A percentile compares a stretch with the other conserved stretches of the same genome.
Conservation (phyloP, 2,113 vertebrate species). For the Amazona vittata region DNA sequence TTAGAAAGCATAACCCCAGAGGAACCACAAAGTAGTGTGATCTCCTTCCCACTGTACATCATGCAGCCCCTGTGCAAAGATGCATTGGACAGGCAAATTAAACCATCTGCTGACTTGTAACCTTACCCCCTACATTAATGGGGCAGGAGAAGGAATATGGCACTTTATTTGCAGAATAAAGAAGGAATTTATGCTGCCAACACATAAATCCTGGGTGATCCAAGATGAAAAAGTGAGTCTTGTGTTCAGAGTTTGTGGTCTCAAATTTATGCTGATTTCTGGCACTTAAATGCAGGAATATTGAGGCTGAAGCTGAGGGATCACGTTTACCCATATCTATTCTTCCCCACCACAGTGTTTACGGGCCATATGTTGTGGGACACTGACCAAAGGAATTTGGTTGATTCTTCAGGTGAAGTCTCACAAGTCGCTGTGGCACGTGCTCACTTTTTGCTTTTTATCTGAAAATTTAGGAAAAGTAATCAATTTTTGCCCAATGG, state of each 20-base stretch:
- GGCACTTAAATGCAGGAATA: no score
- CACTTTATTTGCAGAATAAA: background rate
- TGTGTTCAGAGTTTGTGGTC: background rate
- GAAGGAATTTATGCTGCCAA: rapidly evolving
- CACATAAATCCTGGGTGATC: background rate
- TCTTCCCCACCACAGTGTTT: background rate
- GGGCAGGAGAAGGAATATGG: background rate
- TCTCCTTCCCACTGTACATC: background rate
- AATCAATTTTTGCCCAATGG: background rate
- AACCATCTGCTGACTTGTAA: background rate
- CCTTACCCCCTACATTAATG: rapidly evolving
- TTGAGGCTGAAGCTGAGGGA: background rate
- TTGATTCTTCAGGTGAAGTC: background rate
- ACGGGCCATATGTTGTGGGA: background rate
- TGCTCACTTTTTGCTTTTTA: background rate
- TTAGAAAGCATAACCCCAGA: background rate
- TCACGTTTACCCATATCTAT: background rate
- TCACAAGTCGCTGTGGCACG: rapidly evolving
- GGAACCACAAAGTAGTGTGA: background rate
- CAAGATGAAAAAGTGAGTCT: background rate
- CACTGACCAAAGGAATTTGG: background rate
- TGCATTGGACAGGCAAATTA: background rate
- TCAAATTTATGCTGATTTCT: background rate
- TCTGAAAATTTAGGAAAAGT: background rate
- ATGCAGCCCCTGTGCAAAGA: background rate